Percentiles rank a stretch among this genome's conserved stretches.
phyloP scores from a whole-genome alignment of 2,113 vertebrate genomes.

The Chionis minor region DNA sequence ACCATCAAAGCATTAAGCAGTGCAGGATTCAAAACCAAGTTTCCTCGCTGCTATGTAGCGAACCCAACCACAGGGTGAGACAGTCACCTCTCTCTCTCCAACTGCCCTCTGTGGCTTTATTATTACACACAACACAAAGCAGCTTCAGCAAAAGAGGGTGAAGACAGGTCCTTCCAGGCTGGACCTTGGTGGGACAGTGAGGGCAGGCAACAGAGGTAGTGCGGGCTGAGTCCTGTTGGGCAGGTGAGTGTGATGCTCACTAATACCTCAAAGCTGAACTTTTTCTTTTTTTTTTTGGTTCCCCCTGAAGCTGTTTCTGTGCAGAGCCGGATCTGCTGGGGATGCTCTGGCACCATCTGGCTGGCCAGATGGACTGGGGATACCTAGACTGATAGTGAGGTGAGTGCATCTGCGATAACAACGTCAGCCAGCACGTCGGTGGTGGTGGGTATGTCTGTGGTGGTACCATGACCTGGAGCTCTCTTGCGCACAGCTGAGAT shows the following conservation, averaged over 20 bases:
- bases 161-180: background rate
- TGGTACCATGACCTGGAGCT: rapidly evolving
- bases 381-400: background rate
- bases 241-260: background rate
- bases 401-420: background rate
- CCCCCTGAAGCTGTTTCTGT: background rate
- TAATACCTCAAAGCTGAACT: background rate
- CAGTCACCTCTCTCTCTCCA: background rate
- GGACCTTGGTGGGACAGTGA: background rate
- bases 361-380: background rate
- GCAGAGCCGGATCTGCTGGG: background rate
- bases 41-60: background rate
- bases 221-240: background rate
- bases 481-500: rapidly evolving
- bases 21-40: background rate
- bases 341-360: background rate
- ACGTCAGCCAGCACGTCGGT: rapidly evolving
- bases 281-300: background rate
- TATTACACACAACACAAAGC: background rate
- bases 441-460: background rate
- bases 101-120: background rate
- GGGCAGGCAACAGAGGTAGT: background rate
- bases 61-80: background rate
- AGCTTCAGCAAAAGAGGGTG: background rate
- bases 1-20: background rate